Evolutionary conservation across 2,888 invertebrate species (phyloP), one percentile per base, ranked within the genome.

Genomic region (Cylindroiulus punctatus): DNA sequence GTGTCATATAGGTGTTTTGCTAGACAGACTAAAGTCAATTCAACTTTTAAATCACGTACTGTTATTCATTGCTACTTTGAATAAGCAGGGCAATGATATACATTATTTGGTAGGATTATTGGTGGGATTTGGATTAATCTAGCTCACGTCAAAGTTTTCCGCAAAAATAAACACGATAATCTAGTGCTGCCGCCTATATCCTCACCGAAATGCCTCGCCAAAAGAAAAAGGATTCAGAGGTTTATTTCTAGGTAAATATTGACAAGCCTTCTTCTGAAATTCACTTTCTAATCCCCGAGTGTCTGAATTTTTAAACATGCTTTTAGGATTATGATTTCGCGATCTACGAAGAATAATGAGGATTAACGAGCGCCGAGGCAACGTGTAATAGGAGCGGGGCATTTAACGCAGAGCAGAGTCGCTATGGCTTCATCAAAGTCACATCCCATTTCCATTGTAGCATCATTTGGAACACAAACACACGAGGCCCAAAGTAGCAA

Each of bases 321-420:
- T 85, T 85, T 85, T 85, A 85, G 85, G 85, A 85, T 85, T 85
- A 85, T 85, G 85, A 85, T 85, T 85, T 57, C 4, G 52, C 52
- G 47, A 40, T 85, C 26, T 36, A 40, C 26, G 30, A 52, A 52
- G 26, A 36, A 57, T 85, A 85, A 85, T 85, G 85, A 85, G 85
- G 85, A 85, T 85, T 85, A 57, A 85, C 85, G 85, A 85, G 84
- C 84, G 22, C 17, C 22, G 84, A 83, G 76, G 30, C 76, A 76
- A 76, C 17, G 76, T 30, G 76, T 76, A 30, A 76, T 76, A 76
- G 26, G 30, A 76, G 76, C 26, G 32, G 30, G 76, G 76, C 76
- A 76, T 76, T 76, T 76, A 76, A 76, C 26, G 76, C 8, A 76
- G 76, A 76, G 57, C 26, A 30, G 76, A 76, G 76, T 12, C 30